Evolutionary conservation across 2,888 invertebrate species (phyloP), one percentile per base, ranked within the genome.

Genomic region (Andricus curvator): DNA sequence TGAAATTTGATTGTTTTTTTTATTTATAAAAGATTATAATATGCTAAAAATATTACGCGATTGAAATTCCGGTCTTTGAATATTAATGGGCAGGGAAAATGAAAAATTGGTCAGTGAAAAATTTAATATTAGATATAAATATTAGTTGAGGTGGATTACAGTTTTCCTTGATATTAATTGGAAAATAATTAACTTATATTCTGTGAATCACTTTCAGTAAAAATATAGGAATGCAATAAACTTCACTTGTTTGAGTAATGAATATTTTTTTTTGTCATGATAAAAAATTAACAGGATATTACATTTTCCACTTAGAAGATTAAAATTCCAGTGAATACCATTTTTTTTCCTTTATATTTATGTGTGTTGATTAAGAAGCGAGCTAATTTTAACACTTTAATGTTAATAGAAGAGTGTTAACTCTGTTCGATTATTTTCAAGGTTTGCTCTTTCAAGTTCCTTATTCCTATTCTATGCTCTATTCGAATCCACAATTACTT

Each of bases 181-280:
- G 29, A 70, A 70, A 70, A 20, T 48, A 25, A 29, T 51, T 70
- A 70, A 20, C 9, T 70, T 17, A 70, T 70, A 48, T 29, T 25
- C 25, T 8, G 29, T 29, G 11, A 51, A 48, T 70, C 48, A 48
- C 48, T 70, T 29, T n/a, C 25, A 4, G 51, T 2, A 29, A 33
- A 68, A 70, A 70, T 65, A 51, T 41, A 48, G 56, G 33, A 67
- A 67, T 68, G 60, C 37, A 56, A 67, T 78, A 33, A 78, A 78
- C 56, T 66, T 56, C 25, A 56, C 17, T n/a, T 48, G 64, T 44
- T 67, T 48, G 62, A 70, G 25, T 77, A 33, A 48, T 13, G 64
- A 56, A 60, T 44, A 66, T 15, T 66, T 51, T 66, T n/a, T 37
- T 66, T 37, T 48, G 11, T n/a, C n/a, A 33, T 66, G 74, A 67